Evolutionary conservation across 2,888 invertebrate genomes (phyloP), one percentile per base, ranked within the genome.

Genomic region (Plagodis dolabraria): DNA sequence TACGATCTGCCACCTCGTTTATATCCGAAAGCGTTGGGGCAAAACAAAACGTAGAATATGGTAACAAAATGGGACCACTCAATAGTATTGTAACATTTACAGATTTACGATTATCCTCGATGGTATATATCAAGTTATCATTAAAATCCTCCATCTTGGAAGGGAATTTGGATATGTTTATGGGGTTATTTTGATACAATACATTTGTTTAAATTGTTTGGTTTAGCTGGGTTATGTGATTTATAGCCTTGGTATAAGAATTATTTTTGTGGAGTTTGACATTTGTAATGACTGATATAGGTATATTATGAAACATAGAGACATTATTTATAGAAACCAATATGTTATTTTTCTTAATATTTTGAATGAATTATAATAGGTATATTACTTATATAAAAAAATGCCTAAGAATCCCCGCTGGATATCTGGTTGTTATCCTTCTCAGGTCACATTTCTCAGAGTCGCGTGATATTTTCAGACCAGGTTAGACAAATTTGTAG

Each of bases 1-100:
- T 89, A 91, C 86, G 89, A 89, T 77, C 82, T 82, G 87, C 86
- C 89, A 89, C 86, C 86, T 88, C 83, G 87, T 92, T 89, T 86
- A 87, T 85, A 81, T 84, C 83, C 71, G 69, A 76, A 79, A 74
- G 77, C 73, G 74, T 78, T 73, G 73, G 71, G 71, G 72, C 76
- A 82, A 83, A 84, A 88, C 85, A 86, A 85, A 86, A 83, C 71
- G 67, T 69, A 73, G 77, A 75, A 78, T 82, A 78, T 69, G 70
- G 80, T 83, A 83, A 83, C 82, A 85, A 84, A 85, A 81, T 80
- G 79, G 78, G 80, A 75, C 71, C 77, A 79, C 77, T 83, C 80
- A 80, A 83, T 81, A 76, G 72, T 76, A 83, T 86, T 82, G 83
- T 79, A 74, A 75, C 75, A 76, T 76, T 79, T 76, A 84, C 78